Evolutionary conservation across 2,113 vertebrate genomes (phyloP).

Genomic region (Sapayoa aenigma): DNA sequence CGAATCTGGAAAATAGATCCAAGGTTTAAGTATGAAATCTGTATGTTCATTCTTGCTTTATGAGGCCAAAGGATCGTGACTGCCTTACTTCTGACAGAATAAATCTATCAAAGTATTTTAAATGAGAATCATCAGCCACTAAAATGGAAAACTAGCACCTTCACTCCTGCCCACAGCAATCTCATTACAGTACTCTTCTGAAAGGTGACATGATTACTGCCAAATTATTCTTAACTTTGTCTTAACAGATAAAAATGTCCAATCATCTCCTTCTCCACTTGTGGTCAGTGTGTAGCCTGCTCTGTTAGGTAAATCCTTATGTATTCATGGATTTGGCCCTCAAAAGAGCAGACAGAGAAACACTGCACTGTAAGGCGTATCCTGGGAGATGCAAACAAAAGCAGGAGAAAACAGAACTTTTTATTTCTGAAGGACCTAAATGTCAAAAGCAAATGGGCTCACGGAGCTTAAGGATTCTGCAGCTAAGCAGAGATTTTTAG

Average conservation of each 20-base stretch:
- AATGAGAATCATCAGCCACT: neutral
- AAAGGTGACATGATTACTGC: neutral
- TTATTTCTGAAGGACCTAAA: neutral
- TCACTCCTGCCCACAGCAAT: neutral
- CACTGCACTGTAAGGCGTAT: neutral
- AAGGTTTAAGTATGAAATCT: neutral
- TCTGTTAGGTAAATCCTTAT: neutral
- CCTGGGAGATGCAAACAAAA: neutral
- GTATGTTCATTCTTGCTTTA: neutral
- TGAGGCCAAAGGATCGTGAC: neutral
- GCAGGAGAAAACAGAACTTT: neutral
- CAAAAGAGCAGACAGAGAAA: neutral
- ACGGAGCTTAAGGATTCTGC: neutral
- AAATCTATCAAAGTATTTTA: neutral
- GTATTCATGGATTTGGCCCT: neutral
- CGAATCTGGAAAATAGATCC: neutral
- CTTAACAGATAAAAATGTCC: neutral
- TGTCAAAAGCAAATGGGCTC: neutral
- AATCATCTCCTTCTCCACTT: neutral
- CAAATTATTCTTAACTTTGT: neutral
- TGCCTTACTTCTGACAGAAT: neutral
- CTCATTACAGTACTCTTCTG: neutral
- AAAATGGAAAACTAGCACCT: neutral
- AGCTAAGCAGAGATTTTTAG: neutral
- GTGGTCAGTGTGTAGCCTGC: neutral